Percentiles rank a stretch among this genome's conserved stretches.
phyloP scores from a whole-genome alignment of 2,888 invertebrate genomes.

The Operophtera brumata region DNA sequence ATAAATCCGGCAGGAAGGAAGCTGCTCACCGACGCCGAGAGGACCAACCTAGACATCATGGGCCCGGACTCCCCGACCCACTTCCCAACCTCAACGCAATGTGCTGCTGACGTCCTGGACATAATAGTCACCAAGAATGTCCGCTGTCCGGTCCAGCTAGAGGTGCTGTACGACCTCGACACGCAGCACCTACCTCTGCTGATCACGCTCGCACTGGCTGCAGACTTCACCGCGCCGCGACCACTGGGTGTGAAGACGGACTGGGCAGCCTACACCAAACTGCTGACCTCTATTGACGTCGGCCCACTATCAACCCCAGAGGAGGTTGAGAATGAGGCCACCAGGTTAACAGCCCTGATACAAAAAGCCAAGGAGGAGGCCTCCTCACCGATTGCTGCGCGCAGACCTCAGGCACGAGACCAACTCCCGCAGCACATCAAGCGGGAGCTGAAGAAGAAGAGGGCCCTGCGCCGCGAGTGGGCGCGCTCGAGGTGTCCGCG shows the following conservation, averaged over 20 bases:
- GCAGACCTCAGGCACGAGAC: background rate
- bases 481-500: background rate
- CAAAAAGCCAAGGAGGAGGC: background rate
- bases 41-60: too few species aligned
- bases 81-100: too few species aligned
- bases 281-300: background rate
- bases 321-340: constrained; percentile 1
- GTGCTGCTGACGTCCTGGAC: too few species aligned
- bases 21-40: too few species aligned
- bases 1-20: background rate
- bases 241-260: background rate
- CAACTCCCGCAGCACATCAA: background rate
- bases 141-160: too few species aligned
- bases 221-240: background rate
- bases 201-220: background rate
- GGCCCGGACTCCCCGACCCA: too few species aligned
- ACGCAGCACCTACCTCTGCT: constrained; percentile 1
- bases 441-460: background rate
- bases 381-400: background rate
- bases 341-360: background rate
- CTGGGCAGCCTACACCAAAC: background rate
- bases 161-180: background rate
- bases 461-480: background rate
- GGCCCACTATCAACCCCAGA: background rate
- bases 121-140: too few species aligned